Percentiles rank a stretch among this genome's conserved stretches.
Evolutionary conservation across 2,888 invertebrate genomes (phyloP).

Genomic region (Cylindroiulus punctatus): DNA sequence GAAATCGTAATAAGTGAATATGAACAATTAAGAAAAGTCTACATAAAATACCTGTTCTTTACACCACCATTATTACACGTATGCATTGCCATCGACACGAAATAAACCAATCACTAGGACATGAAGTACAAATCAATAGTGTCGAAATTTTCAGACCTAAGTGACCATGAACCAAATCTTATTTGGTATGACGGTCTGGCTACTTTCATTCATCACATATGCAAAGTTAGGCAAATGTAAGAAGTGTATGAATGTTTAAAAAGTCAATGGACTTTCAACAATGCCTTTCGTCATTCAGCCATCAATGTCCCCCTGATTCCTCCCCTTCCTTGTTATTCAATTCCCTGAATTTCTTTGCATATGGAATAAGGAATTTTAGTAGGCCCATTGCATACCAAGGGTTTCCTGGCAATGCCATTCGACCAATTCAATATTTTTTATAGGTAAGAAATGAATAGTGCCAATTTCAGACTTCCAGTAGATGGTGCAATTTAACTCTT

Average conservation of each 20-base stretch:
- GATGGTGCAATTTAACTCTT: constrained; percentile 25
- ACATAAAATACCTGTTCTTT: no score
- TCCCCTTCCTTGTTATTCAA: neutral
- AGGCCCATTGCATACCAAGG: neutral
- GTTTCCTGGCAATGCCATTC: neutral
- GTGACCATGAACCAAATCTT: neutral
- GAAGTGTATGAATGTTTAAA: neutral
- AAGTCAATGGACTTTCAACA: neutral
- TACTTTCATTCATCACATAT: neutral
- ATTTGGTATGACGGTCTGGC: neutral
- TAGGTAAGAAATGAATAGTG: neutral
- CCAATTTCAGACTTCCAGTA: neutral
- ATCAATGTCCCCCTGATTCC: neutral
- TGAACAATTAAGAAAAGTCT: no score
- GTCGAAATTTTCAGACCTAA: neutral
- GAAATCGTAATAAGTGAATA: no score
- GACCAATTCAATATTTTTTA: constrained; percentile 42
- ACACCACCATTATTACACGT: no score
- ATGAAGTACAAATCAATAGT: neutral
- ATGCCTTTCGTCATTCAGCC: neutral
- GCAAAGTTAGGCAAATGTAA: neutral
- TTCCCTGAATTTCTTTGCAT: neutral
- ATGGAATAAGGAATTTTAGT: neutral
- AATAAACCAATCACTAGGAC: no score
- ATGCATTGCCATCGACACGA: no score